These are phyloP conservation scores for Plemyria rubiginata DNA, from an alignment of 2,888 invertebrate species.

Conservation along the genomic window DNA sequence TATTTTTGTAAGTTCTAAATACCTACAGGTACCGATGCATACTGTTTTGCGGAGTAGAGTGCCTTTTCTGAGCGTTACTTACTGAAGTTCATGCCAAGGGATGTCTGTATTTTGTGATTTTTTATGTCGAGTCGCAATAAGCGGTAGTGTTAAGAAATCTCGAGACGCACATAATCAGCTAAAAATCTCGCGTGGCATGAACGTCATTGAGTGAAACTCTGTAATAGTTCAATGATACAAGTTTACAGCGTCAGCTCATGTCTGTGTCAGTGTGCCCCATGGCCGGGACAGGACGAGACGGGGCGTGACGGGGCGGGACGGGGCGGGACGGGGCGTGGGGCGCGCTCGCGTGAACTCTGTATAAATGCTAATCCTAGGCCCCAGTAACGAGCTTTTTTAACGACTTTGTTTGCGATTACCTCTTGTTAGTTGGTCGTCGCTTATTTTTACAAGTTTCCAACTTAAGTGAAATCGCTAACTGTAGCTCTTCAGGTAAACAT, in stretches of 20 bases:
- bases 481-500: neutral
- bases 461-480: constrained; percentile 8
- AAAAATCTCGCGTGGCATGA: too few species aligned
- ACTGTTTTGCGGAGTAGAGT: too few species aligned
- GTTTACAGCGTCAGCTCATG: neutral
- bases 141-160: too few species aligned
- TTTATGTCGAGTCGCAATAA: too few species aligned
- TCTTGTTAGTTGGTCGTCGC: constrained; percentile 16
- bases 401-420: constrained; percentile 55
- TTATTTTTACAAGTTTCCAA: constrained; percentile 19
- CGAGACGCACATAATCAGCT: too few species aligned
- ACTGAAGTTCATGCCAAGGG: too few species aligned
- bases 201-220: too few species aligned
- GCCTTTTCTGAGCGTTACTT: too few species aligned
- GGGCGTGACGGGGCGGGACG: constrained; percentile 27
- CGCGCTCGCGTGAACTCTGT: constrained; percentile 57
- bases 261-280: neutral
- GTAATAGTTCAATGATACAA: neutral
- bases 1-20: too few species aligned
- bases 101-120: too few species aligned
- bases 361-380: constrained; percentile 58
- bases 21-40: too few species aligned
- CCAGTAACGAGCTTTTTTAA: constrained; percentile 58
- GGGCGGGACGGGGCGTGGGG: constrained; percentile 11
- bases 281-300: neutral